phyloP scores from a whole-genome alignment of 2,888 invertebrate genomes.

The Anorthoa munda region DNA sequence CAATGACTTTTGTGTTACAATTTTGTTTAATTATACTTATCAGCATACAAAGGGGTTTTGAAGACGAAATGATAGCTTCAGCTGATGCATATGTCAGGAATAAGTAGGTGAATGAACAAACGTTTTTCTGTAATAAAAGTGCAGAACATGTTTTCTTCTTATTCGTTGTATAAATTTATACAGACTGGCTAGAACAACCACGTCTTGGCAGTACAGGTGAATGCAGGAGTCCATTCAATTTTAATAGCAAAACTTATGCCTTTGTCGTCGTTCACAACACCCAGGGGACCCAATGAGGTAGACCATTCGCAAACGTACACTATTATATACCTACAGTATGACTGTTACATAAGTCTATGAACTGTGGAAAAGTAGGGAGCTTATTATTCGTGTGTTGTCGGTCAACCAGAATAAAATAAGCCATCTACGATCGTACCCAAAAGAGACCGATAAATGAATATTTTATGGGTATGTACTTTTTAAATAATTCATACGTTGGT shows the following conservation, averaged over 20 bases:
- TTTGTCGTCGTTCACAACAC: constrained; percentile 27
- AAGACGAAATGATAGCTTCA: constrained; percentile 11
- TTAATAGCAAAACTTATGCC: constrained; percentile 50
- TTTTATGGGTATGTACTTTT: constrained; percentile 69
- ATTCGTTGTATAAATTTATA: not conserved
- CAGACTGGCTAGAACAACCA: constrained; percentile 3
- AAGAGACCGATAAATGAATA: constrained; percentile 71
- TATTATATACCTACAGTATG: constrained; percentile 6
- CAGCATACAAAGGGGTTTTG: constrained; percentile 32
- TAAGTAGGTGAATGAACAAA: not conserved
- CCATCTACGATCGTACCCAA: constrained; percentile 43
- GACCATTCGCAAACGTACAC: constrained; percentile 31
- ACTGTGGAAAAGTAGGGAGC: constrained; percentile 14
- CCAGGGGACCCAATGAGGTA: constrained; percentile 27
- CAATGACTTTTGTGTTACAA: constrained; percentile 42
- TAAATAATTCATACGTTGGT: constrained; percentile 78
- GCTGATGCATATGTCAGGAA: not conserved
- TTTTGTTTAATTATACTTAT: constrained; percentile 64
- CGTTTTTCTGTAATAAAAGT: not conserved
- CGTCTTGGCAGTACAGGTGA: constrained; percentile 35
- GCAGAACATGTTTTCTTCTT: not conserved
- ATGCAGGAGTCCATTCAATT: constrained; percentile 61
- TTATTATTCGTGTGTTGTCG: constrained; percentile 32
- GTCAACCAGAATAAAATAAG: constrained; percentile 44
- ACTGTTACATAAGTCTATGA: constrained; percentile 13